Percentiles rank a stretch among this genome's conserved stretches.
phyloP scores from a whole-genome alignment of 2,113 vertebrate species.

The Antigone vipio region DNA sequence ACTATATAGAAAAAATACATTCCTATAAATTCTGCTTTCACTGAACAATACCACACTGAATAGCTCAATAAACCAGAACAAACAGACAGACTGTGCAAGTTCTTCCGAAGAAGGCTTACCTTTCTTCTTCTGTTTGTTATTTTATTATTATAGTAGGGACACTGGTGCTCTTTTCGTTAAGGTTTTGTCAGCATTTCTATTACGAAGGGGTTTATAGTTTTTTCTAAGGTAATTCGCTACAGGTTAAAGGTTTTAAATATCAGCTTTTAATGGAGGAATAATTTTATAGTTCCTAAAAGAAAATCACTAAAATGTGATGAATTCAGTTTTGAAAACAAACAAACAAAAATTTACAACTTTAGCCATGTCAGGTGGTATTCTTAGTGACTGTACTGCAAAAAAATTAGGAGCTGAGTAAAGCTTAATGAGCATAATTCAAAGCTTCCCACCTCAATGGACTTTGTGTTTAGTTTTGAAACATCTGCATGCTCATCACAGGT shows the following conservation, averaged over 20 bases:
- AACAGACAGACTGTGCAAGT: not conserved
- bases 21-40: conserved; percentile 35
- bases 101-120: conserved; percentile 14
- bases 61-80: conserved; percentile 20
- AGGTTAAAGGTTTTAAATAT: not conserved
- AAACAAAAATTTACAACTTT: not conserved
- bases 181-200: not conserved
- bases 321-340: not conserved
- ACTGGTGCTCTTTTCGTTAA: not conserved
- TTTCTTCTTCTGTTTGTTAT: conserved; percentile 34
- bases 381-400: not conserved
- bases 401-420: not conserved
- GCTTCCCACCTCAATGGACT: not conserved
- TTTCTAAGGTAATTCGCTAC: not conserved
- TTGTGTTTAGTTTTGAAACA: not conserved
- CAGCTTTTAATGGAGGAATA: not conserved
- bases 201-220: not conserved
- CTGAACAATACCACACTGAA: conserved; percentile 28
- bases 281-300: not conserved
- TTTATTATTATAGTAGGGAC: not conserved
- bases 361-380: not conserved
- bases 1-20: not conserved
- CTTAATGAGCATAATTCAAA: not conserved
- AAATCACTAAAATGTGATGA: not conserved
- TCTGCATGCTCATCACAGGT: not conserved